phyloP scores from a whole-genome alignment of 2,888 invertebrate species.

The Chirona hameri region DNA sequence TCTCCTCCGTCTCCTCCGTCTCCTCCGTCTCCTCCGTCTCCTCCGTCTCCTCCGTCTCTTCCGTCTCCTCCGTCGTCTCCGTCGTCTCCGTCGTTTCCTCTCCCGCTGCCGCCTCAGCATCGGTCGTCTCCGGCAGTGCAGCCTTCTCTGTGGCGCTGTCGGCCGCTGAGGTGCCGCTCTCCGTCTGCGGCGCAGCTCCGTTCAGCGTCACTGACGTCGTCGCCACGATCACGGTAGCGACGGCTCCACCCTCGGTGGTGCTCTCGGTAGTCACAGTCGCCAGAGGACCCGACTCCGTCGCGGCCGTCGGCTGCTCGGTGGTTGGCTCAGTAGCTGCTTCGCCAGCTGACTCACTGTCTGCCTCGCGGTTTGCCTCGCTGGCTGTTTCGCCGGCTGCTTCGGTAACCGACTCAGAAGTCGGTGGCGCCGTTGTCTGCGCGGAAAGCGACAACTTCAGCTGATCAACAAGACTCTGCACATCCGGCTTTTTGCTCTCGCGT shows the following conservation, averaged over 20 bases:
- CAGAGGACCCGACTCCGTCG: not conserved
- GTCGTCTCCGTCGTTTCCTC: too few relatives aligned
- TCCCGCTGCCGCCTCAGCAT: not conserved
- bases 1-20: too few relatives aligned
- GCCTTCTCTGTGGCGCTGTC: not conserved
- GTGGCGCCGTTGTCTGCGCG: not conserved
- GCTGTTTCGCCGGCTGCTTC: too few relatives aligned
- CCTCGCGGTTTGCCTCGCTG: too few relatives aligned
- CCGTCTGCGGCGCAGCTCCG: not conserved
- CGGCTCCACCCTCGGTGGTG: not conserved
- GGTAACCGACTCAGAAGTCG: too few relatives aligned
- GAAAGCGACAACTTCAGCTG: not conserved
- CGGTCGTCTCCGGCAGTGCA: not conserved
- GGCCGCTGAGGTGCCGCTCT: not conserved
- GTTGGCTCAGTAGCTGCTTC: not conserved
- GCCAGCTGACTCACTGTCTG: too few relatives aligned
- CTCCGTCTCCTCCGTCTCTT: not conserved
- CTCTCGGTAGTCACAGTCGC: not conserved
- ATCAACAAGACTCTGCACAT: not conserved
- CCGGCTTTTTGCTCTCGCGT: not conserved
- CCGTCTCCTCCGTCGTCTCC: too few relatives aligned
- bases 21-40: too few relatives aligned
- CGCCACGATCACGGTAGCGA: not conserved
- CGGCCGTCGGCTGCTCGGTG: not conserved
- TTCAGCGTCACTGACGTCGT: constrained; percentile 4